Base-by-base conservation (phyloP, 2,888 invertebrate genomes). In the Sussaba pulchella region DNA sequence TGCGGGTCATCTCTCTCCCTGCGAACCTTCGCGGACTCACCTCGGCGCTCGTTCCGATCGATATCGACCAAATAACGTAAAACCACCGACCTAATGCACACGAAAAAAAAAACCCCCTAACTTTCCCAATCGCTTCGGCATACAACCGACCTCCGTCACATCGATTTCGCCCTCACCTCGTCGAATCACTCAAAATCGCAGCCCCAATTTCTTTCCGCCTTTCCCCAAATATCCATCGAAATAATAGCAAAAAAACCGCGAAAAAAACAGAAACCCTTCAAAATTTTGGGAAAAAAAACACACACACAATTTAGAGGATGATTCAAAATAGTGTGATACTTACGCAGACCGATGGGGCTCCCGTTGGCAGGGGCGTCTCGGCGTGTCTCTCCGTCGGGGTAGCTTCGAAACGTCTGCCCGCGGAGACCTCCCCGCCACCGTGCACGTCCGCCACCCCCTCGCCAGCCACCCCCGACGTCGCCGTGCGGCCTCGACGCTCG, bases 311-410 rank as follows among this genome's bases (percentile, higher is more conserved):
- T 39, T 4, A 10, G 17, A 1, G 19, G 36, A 8, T 14, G 24
- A 31, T 14, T 41, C 5, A 36, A 19, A 21, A 10, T 31, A 21
- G 10, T n/a, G 69, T 47, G 66, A 87, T 91, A 92, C 92, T 92
- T 87, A 92, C 92, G 87, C 87, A 91, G 88, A 92, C 88, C 89
- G 88, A 91, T 90, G 88, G 89, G 77, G 89, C 90, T 92, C 91
- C 89, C 89, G 90, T 87, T 89, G 89, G 88, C 91, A 88, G 90
- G 90, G 91, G 90, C 87, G 91, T 91, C 91, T 89, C 90, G 91
- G 90, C 89, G 91, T 91, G 92, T 91, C 91, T 91, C 92, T 91
- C 87, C 91, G 89, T 91, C 88, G 90, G 90, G 91, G 88, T 90
- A 86, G 92, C 91, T 90, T 90, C 89, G 86, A 86, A 90, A 91